Evolutionary conservation across 2,888 invertebrate species (phyloP).

Genomic region (Bursaphelenchus okinawaensis): DNA sequence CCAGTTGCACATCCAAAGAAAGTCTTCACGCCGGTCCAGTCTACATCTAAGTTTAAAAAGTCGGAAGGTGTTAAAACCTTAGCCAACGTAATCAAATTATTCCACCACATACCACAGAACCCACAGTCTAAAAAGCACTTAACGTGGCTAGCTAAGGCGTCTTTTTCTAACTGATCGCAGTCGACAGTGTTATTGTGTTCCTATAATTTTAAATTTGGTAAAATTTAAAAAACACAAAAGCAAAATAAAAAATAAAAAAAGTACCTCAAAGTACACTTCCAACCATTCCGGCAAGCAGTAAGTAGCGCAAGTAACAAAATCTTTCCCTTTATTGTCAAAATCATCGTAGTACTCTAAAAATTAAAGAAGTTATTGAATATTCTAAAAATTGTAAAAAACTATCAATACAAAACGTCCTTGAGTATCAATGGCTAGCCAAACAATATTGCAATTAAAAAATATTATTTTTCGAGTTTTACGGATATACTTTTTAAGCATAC

Average conservation of each 20-base stretch:
- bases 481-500: too few species aligned
- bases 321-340: background rate
- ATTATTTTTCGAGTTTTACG: too few species aligned
- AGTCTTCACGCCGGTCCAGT: background rate
- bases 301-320: background rate
- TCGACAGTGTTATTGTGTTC: background rate
- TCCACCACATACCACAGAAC: conserved; percentile 42
- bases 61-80: background rate
- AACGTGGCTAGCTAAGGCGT: background rate
- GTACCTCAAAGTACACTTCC: background rate
- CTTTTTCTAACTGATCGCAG: background rate
- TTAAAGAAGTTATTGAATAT: too few species aligned
- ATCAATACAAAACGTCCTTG: too few species aligned
- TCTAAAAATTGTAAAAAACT: too few species aligned
- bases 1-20: background rate
- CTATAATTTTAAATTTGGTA: background rate
- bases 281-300: background rate
- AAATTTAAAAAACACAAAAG: background rate
- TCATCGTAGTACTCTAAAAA: background rate
- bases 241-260: background rate
- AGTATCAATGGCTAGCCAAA: too few species aligned
- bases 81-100: background rate
- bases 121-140: conserved; percentile 34
- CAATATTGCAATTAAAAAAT: too few species aligned
- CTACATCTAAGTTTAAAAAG: background rate